Base-by-base conservation (phyloP, 1,140 invertebrate genomes). In the Periplaneta americana region DNA sequence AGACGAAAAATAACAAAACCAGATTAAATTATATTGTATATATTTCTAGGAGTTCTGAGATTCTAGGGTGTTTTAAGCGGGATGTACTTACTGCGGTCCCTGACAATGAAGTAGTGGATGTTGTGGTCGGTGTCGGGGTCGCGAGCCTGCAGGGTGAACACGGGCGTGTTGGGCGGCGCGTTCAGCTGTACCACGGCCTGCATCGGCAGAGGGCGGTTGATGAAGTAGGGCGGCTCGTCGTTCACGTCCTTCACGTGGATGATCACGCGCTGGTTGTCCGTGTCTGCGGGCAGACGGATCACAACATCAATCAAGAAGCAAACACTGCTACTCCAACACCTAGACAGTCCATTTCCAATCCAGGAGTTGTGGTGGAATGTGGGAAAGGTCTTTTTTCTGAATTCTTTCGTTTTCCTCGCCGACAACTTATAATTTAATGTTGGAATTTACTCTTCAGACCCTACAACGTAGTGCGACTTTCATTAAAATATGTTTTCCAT, bases 231-330 rank as follows among this genome's bases (percentile, higher is more conserved):
- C 2, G 95, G 94, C 88, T 98, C 97, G 88, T 98, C 97, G 88
- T 98, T 98, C n/a, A 98, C 95, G 88, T 98, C 97, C 88, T 96
- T 96, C 81, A 98, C 95, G 88, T 97, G 96, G 85, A 98, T 97
- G 84, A 98, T 98, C 17, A 98, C 96, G 39, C 96, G 92, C 86
- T 98, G 97, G 89, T 97, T 97, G 90, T 98, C 96, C 82, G 95
- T 97, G 89, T 96, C 96, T 98, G 91, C 39, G 83, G 92, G 91
- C 85, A 84, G 83, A 78, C 32, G 33, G 37, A n/a, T 84, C 85
- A 85, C 28, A 83, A n/a, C 48, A 28, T 2, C 22, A n/a, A n/a
- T n/a, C n/a, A n/a, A n/a, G n/a, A n/a, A n/a, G n/a, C n/a, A n/a
- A n/a, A n/a, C n/a, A n/a, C n/a, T n/a, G n/a, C n/a, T n/a, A n/a